Base-by-base conservation (phyloP, 1,140 invertebrate genomes). In the Anoplophora glabripennis region DNA sequence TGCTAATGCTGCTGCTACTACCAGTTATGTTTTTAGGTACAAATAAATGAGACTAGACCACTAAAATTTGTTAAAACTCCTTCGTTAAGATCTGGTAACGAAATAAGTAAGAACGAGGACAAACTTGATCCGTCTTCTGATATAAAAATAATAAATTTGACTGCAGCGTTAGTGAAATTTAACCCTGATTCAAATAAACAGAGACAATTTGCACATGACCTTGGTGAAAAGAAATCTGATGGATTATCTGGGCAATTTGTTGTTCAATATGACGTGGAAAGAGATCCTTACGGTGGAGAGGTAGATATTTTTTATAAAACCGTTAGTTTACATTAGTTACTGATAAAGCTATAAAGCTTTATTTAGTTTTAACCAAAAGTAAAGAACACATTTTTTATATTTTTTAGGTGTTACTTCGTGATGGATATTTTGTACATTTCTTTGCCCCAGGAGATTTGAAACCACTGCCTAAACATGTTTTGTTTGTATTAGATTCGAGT, bases 361-460 rank as follows among this genome's bases (percentile, higher is more conserved):
- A 7, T 1, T 14, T 9, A 40, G 11, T 40, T n/a, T n/a, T n/a
- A n/a, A n/a, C n/a, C n/a, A n/a, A 1, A 40, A 40, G 14, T n/a
- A 40, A 40, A 40, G 9, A 40, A 40, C 11, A 40, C 3, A 14
- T 4, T n/a, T n/a, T 40, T 40, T 14, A 4, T 40, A 41, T 48
- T 49, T 46, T 41, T 45, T 14, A 48, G 42, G 15, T 70, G 58
- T 49, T 71, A 83, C 77, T 88, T 7, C 84, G 86, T 59, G 83
- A 88, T 65, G 87, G 87, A 1, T 88, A 88, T 72, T 90, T 89
- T 72, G 85, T 89, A 1, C 87, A 89, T 66, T 89, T 86, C 77
- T 86, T 88, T 66, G 81, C 85, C 1, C 86, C 87, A 1, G 61
- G 57, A 4, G 74, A 78, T 18, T 72, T 87, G 49, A 75, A 79